Evolutionary conservation across 2,113 vertebrate species (phyloP).

Genomic region (Tamias sibiricus): DNA sequence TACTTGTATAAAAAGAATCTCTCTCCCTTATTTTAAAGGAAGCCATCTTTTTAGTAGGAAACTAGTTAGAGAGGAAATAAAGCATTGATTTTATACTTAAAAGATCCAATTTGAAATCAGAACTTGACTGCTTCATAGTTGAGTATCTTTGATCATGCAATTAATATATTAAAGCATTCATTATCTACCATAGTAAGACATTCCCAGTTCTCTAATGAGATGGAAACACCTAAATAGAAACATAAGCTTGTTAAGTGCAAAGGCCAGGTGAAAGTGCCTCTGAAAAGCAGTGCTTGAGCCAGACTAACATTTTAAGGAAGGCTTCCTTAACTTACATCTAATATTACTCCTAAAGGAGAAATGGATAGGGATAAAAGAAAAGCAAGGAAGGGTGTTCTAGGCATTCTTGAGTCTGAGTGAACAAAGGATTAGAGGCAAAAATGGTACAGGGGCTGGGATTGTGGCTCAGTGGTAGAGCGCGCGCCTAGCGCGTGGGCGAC

Average conservation of each 20-base stretch:
- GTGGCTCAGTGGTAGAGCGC: too few species aligned
- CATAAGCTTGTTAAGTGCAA: conserved; percentile 7
- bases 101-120: background rate
- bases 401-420: background rate
- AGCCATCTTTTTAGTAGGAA: background rate
- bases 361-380: background rate
- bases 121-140: background rate
- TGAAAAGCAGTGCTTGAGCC: background rate
- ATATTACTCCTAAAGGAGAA: conserved; percentile 35
- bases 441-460: too few species aligned
- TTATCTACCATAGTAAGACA: background rate
- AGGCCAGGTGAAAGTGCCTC: background rate
- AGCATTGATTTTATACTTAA: background rate
- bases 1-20: background rate
- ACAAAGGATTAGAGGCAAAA: conserved; percentile 24
- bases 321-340: background rate
- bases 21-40: conserved; percentile 30
- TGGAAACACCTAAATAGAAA: background rate
- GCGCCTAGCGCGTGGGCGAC: too few species aligned
- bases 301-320: background rate
- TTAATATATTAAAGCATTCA: background rate
- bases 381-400: background rate
- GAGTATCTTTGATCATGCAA: background rate
- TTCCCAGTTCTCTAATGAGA: background rate
- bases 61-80: background rate